Evolutionary conservation across 2,113 vertebrate genomes (phyloP), one percentile per base, ranked within the genome.

Genomic region (Myrmecobius fasciatus): DNA sequence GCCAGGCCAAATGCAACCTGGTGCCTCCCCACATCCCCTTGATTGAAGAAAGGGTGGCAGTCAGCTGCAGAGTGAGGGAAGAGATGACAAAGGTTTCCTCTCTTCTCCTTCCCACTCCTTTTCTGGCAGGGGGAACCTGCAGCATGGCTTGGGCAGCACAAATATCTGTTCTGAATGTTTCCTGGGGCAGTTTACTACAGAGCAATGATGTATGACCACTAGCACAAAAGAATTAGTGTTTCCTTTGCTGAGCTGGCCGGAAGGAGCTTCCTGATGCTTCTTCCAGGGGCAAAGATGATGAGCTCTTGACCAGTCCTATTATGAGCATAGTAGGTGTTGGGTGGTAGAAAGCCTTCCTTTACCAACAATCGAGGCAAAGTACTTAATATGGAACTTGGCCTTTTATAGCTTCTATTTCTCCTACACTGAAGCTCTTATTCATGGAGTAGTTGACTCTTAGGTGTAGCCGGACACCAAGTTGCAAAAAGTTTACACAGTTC

Each of bases 21-120:
- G 28, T 52, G 89, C 49, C 51, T 52, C 11, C 67, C 89, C 89
- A 91, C 51, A 91, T 91, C 51, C 89, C 89, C 89, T 52, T 52
- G 95, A 43, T 92, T 95, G 92, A 89, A 75, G 11, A 89, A 52
- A 92, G 75, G 89, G 48, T 26, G 49, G 53, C 28, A 95, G 89
- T 92, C 48, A 53, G 43, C 94, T 93, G 20, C 54, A 43, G 88
- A 94, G 31, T 43, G 75, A 89, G 20, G 51, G 52, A 8, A 24
- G 1, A 89, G n/a, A 90, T 96, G 93, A 93, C 90, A 91, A 94
- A 89, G 36, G 3, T n/a, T 51, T 89, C 17, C 26, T 91, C 8
- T 94, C 54, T 94, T n/a, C 89, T n/a, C 26, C 24, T 75, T 92
- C 93, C 22, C 20, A 20, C 53, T 93, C 94, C 51, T 48, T 49